A percentile compares a stretch with the other conserved stretches of the same genome.
phyloP scores from a whole-genome alignment of 2,797 vertebrate genomes.

The Miichthys miiuy region DNA sequence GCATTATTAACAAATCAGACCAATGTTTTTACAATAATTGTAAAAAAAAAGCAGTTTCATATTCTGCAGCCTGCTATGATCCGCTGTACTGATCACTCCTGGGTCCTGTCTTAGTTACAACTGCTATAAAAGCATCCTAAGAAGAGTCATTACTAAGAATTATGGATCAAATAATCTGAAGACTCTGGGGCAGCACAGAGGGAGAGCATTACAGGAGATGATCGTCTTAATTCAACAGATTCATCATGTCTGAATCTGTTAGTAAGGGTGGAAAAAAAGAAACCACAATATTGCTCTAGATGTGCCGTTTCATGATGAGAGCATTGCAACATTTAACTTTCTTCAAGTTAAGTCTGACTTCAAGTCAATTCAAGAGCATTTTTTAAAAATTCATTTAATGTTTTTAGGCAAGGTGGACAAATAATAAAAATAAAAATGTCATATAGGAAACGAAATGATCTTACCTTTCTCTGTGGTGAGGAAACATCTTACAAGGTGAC shows the following conservation, averaged over 20 bases:
- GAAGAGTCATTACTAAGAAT: constrained; percentile 20
- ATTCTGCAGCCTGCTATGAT: background rate
- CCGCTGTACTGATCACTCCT: background rate
- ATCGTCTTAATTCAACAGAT: constrained; percentile 29
- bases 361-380: background rate
- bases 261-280: background rate
- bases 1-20: background rate
- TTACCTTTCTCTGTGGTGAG: constrained; percentile 89
- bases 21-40: background rate
- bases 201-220: constrained; percentile 1
- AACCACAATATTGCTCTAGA: constrained; percentile 37
- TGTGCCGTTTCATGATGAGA: background rate
- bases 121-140: constrained; percentile 24
- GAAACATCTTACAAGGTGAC: constrained; percentile 85
- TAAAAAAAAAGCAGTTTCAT: background rate
- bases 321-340: background rate
- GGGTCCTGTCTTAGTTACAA: constrained; percentile 1
- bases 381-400: too few species aligned
- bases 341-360: background rate
- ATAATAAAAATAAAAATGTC: background rate
- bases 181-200: background rate
- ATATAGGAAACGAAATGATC: background rate
- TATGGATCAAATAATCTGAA: constrained; percentile 45
- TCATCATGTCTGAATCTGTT: constrained; percentile 24
- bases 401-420: background rate